Percentiles rank a stretch among this genome's conserved stretches.
Evolutionary conservation across 2,113 vertebrate species (phyloP).

Genomic region (Myiopsitta monachus): DNA sequence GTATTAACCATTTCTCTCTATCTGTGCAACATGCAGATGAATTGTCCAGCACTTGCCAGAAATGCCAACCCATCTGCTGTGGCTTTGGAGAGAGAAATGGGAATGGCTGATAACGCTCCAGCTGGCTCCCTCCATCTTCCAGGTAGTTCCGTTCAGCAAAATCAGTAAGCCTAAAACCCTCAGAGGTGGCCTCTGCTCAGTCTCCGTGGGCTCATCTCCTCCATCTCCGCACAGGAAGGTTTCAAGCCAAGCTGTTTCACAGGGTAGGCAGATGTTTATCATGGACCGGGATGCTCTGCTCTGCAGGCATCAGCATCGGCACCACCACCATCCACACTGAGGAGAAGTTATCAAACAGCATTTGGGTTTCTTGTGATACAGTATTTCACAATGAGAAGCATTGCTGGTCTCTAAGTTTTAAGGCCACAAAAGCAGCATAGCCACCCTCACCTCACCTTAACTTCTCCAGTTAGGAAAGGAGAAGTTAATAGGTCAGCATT

Average conservation of each 20-base stretch:
- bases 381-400: fast-evolving
- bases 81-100: background rate
- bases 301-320: background rate
- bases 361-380: fast-evolving
- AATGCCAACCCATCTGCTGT: background rate
- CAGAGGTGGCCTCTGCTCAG: background rate
- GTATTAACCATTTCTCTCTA: background rate
- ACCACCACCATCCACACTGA: background rate
- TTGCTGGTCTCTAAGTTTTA: background rate
- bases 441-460: background rate
- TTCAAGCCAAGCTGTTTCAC: background rate
- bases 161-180: background rate
- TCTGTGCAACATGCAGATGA: background rate
- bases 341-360: fast-evolving
- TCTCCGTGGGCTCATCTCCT: background rate
- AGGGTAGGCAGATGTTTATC: background rate
- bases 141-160: background rate
- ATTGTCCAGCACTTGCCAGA: background rate
- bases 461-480: background rate
- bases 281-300: fast-evolving
- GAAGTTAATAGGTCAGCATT: background rate
- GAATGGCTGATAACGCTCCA: background rate
- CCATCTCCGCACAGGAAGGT: background rate
- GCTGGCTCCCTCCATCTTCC: background rate
- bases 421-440: background rate